These are phyloP conservation scores for Dendrocincla tyrannina DNA, from an alignment of 2,797 vertebrate genomes.

Conservation along the genomic window DNA sequence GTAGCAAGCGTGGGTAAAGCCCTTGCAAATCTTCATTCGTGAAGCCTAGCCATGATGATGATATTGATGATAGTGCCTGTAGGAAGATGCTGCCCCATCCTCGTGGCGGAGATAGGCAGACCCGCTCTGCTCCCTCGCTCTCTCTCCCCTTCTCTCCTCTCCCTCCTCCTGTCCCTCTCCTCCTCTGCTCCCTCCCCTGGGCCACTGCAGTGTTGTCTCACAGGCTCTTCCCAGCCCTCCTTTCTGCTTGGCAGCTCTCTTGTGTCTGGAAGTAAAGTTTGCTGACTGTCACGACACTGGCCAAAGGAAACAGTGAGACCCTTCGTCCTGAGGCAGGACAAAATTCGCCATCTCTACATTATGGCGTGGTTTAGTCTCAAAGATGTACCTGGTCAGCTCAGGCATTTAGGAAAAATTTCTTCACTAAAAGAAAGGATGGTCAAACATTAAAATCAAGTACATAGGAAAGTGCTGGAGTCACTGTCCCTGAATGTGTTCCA, in stretches of 20 bases:
- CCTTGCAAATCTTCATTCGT: too few species aligned
- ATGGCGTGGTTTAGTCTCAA: neutral
- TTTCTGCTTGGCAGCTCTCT: neutral
- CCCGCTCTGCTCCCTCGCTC: fast-evolving
- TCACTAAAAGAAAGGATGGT: too few species aligned
- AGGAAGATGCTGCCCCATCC: fast-evolving
- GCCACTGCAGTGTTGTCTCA: neutral
- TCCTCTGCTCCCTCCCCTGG: too few species aligned
- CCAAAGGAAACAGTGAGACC: neutral
- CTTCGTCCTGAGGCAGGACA: too few species aligned
- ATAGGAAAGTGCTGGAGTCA: too few species aligned
- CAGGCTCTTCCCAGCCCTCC: too few species aligned
- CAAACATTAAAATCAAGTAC: neutral
- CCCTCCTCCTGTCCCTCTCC: neutral
- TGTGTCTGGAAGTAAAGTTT: neutral
- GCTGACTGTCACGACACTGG: neutral
- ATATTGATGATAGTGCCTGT: fast-evolving
- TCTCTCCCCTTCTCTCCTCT: too few species aligned
- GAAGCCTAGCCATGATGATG: too few species aligned
- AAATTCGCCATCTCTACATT: neutral
- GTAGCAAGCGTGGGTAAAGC: too few species aligned
- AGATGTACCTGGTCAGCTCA: neutral
- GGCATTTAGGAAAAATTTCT: neutral
- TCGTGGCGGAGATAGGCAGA: fast-evolving
- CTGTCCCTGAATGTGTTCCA: neutral